phyloP scores from a whole-genome alignment of 2,797 vertebrate genomes.

The Oophaga sylvatica region DNA sequence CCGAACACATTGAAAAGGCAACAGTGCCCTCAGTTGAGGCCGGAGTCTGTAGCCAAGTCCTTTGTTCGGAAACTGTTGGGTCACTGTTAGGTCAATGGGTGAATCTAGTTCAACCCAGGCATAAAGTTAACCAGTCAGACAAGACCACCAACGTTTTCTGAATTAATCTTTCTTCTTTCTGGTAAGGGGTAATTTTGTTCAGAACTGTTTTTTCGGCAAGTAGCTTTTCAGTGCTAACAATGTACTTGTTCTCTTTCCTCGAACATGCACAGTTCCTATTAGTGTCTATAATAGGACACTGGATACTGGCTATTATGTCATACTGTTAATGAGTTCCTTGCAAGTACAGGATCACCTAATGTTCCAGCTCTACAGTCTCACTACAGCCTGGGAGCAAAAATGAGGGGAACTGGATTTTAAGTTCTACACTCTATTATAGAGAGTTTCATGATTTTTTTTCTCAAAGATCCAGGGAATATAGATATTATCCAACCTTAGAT shows the following conservation, averaged over 20 bases:
- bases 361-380: slow-evolving; percentile 22
- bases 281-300: slow-evolving; percentile 51
- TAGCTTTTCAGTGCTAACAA: slow-evolving; percentile 49
- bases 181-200: slow-evolving; percentile 47
- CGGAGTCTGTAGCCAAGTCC: slow-evolving; percentile 65
- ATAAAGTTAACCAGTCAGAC: slow-evolving; percentile 69
- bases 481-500: not conserved
- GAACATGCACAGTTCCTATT: slow-evolving; percentile 50
- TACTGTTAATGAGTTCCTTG: slow-evolving; percentile 54
- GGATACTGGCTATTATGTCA: slow-evolving; percentile 50
- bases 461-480: not conserved
- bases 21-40: slow-evolving; percentile 14
- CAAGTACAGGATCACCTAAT: slow-evolving; percentile 43
- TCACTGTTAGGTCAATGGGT: slow-evolving; percentile 70
- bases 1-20: slow-evolving; percentile 15
- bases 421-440: slow-evolving; percentile 6
- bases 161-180: slow-evolving; percentile 64
- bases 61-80: slow-evolving; percentile 72
- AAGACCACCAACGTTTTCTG: slow-evolving; percentile 71
- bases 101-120: slow-evolving; percentile 63
- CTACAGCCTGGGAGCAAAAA: slow-evolving; percentile 12
- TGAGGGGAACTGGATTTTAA: slow-evolving; percentile 1
- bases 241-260: slow-evolving; percentile 40
- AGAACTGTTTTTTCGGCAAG: slow-evolving; percentile 43
- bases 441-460: not conserved